Evolutionary conservation across 1,140 invertebrate species (phyloP), one percentile per base, ranked within the genome.

Genomic region (Cheumatopsyche charites): DNA sequence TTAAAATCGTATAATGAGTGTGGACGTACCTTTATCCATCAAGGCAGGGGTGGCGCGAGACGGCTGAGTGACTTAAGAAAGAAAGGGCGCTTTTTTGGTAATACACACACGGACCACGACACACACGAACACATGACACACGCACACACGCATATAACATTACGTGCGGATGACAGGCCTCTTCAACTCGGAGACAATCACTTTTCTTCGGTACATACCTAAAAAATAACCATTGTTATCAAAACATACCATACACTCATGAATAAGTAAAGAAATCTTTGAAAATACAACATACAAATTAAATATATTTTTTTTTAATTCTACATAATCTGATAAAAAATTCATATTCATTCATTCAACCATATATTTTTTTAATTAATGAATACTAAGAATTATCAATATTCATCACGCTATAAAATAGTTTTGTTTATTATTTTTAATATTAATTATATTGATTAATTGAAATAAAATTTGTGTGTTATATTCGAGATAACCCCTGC

Each of bases 81-180:
- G 74, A 75, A 75, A 75, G 74, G 70, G 74, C 74, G 68, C 74
- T 75, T 75, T 75, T 75, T 75, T 68, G 62, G 74, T 66, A 73
- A 74, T 69, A 72, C 73, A 69, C 70, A 72, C 70, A 67, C 61
- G 68, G 67, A 23, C 42, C 67, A 13, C 15, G 29, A 23, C 36
- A 62, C n/a, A n/a, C 23, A 70, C 69, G 62, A n/a, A 71, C 68
- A 62, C 69, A 43, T 23, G 13, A 15, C 69, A 71, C 19, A 29
- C 61, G 49, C 36, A 47, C 55, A 55, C 68, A 58, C 55, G 25
- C 52, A 70, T 67, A n/a, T n/a, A 36, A 36, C 29, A 36, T 9
- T 4, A 75, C 68, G 52, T 45, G 67, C 15, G 23, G 19, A 66
- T 36, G 29, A 36, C 29, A 36, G 29, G 29, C 29, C 29, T 36